A percentile compares a stretch with the other conserved stretches of the same genome.
phyloP scores from a whole-genome alignment of 2,797 vertebrate species.

The Acanthornis magna region DNA sequence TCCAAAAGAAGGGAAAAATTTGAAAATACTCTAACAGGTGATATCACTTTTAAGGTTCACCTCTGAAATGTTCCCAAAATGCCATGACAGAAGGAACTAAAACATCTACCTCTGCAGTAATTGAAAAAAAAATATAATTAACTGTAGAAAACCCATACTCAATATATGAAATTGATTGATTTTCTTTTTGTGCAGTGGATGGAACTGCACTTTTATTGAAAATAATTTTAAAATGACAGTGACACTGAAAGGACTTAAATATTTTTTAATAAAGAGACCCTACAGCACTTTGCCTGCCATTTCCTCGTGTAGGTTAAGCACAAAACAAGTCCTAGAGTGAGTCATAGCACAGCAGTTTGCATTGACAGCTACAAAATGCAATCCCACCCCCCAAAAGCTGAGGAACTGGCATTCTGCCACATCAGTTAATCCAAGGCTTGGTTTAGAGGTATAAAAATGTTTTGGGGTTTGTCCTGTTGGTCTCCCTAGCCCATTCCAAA shows the following conservation, averaged over 20 bases:
- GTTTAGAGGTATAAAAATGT: not conserved
- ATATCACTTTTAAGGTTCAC: not conserved
- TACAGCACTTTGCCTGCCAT: not conserved
- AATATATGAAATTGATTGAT: not conserved
- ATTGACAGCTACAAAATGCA: not conserved
- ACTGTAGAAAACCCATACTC: not conserved
- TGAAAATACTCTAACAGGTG: not conserved
- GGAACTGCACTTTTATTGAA: conserved; percentile 16
- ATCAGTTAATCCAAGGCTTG: not conserved
- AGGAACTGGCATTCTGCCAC: not conserved
- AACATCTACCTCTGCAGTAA: not conserved
- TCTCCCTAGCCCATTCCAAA: not conserved
- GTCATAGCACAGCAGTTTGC: not conserved
- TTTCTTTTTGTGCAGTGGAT: conserved; percentile 8
- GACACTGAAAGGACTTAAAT: not conserved
- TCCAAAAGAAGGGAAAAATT: not conserved
- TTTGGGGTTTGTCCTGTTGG: not conserved
- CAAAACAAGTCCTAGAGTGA: not conserved
- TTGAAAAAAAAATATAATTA: not conserved
- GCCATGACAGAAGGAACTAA: not conserved
- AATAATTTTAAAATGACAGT: not conserved
- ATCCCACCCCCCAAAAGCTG: not conserved
- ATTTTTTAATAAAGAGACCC: not conserved
- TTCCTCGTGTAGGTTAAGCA: not conserved
- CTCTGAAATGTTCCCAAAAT: not conserved